Evolutionary conservation across 1,140 invertebrate genomes (phyloP), one percentile per base, ranked within the genome.

Genomic region (Sipha flava): DNA sequence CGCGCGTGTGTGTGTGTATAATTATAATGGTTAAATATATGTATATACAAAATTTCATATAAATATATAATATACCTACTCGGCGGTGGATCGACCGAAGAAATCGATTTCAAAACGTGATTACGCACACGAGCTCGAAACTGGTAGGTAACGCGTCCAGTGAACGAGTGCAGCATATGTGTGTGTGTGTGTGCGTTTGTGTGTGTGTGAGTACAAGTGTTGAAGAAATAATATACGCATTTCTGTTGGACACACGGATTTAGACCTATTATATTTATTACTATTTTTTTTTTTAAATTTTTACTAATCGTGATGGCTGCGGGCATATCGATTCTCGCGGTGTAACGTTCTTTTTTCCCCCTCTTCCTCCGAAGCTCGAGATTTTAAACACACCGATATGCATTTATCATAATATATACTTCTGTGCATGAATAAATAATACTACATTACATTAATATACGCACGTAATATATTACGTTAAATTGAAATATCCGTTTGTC

Each of bases 61-160:
- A 7, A 3, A 18, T 43, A 16, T 43, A 37, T n/a, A 4, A 66
- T 7, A 70, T 7, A 26, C 29, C 16, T 40, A 23, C 43, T 18
- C 23, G 21, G 16, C 21, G 14, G 16, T 43, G 2, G 6, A 29
- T 31, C 18, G 16, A 40, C 31, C 10, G 37, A 66, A 40, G 18
- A 75, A 75, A 73, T 73, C 29, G 70, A 73, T 73, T 73, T 54
- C 70, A 31, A 73, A 54, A 75, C 47, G 52, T 31, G 72, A 75
- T 75, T 75, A 54, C 18, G 16, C 26, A 7, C 31, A 21, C 47
- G n/a, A 40, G 18, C 37, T 16, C 10, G 4, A 52, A 37, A 54
- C 47, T 49, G 29, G 29, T 73, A 70, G 29, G 29, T 73, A 70
- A 47, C 43, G 34, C 18, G 47, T 10, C 45, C 47, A 9, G 34